Evolutionary conservation across 2,888 invertebrate species (phyloP).

Genomic region (Eupithecia dodoneata): DNA sequence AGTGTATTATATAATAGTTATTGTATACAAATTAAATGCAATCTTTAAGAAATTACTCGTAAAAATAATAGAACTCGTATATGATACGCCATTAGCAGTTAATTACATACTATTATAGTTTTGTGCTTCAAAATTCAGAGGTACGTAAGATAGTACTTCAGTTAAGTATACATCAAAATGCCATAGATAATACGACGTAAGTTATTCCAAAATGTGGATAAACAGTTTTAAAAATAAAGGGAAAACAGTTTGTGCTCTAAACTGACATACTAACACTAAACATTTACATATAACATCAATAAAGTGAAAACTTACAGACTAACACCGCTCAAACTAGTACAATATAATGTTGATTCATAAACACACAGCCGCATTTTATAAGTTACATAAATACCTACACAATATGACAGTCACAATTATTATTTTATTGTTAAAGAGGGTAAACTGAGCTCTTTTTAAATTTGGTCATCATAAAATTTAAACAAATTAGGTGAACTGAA

Average conservation of each 20-base stretch:
- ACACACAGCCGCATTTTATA: slow-evolving; percentile 36
- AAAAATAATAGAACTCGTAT: neutral
- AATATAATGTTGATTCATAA: slow-evolving; percentile 28
- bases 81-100: neutral
- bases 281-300: slow-evolving; percentile 15
- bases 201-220: neutral
- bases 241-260: slow-evolving; percentile 23
- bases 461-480: neutral
- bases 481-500: neutral
- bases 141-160: neutral
- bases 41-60: neutral
- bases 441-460: slow-evolving; percentile 12
- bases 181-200: neutral
- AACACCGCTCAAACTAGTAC: slow-evolving; percentile 21
- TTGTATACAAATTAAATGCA: slow-evolving; percentile 19
- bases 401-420: slow-evolving; percentile 13
- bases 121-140: slow-evolving; percentile 14
- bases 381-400: slow-evolving; percentile 30
- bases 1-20: neutral
- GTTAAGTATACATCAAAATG: neutral
- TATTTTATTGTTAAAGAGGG: slow-evolving; percentile 1
- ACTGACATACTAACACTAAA: slow-evolving; percentile 1
- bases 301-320: slow-evolving; percentile 17
- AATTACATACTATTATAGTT: neutral
- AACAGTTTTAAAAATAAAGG: neutral